Conservation (phyloP, 1,140 invertebrate species). For the Penaeus vannamei region DNA sequence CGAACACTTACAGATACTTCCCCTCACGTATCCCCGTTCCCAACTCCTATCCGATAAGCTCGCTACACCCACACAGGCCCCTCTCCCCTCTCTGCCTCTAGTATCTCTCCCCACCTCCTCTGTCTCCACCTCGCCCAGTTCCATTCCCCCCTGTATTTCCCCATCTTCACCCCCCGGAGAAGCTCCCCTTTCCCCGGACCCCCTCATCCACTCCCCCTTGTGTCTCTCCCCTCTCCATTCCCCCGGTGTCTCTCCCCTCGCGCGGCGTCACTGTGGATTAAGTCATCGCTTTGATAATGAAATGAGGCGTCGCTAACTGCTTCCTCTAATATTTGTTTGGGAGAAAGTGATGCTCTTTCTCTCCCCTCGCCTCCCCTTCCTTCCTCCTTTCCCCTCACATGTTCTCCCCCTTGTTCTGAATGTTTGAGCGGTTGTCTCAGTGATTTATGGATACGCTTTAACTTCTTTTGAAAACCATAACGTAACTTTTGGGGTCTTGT, state of each 20-base stretch:
- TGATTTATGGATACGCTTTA: no score
- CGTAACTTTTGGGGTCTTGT: no score
- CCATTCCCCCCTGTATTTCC: no score
- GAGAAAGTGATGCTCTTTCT: conserved; percentile 2
- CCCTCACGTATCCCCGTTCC: no score
- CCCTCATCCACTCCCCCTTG: not conserved
- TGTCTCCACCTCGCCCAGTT: no score
- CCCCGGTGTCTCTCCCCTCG: not conserved
- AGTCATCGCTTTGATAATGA: conserved; percentile 51
- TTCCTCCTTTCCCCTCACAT: not conserved
- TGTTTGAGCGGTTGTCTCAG: not conserved
- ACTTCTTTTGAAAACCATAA: no score
- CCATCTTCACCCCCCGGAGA: not conserved
- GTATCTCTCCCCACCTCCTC: no score
- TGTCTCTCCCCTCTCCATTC: not conserved
- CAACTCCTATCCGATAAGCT: no score
- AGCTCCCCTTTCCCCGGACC: not conserved
- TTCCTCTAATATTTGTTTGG: conserved; percentile 51
- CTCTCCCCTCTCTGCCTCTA: no score
- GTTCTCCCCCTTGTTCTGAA: not conserved
- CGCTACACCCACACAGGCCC: no score
- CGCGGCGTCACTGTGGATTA: conserved; percentile 38
- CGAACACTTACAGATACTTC: no score
- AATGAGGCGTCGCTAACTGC: conserved; percentile 52
- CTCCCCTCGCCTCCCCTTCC: not conserved